Base-by-base conservation (phyloP, 2,113 vertebrate genomes). In the Siniperca chuatsi region DNA sequence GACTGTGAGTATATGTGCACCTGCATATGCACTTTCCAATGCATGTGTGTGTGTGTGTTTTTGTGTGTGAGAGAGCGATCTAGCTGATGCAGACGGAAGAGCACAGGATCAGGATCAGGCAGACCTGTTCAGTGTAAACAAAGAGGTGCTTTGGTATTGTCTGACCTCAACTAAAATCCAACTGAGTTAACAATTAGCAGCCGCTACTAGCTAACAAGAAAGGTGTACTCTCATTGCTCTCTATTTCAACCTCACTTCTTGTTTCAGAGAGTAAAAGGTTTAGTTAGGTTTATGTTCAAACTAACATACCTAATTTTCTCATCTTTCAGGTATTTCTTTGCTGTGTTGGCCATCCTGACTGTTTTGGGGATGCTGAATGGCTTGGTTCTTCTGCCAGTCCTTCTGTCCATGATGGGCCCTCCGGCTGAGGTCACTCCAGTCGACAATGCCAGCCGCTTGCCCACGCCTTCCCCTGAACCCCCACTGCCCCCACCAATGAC, bases 321-420 rank as follows among this genome's bases (percentile, higher is more conserved):
- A 10, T 81, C 55, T 12, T 68, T 3, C 92, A 99, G 98, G 94
- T 99, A 99, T 91, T 99, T 99, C 93, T 99, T 99, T 40, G 95
- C 98, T 0, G 98, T 99, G 79, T 94, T 99, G 85, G 97, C 97
- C 23, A 97, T 98, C 81, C 95, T 99, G 92, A 99, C 98, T 0
- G 89, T 98, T 77, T 71, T 99, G 95, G 98, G 98, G 21, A 96
- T 99, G 84, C 96, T 99, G 73, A 99, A 99, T 0, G 98, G 98
- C 25, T 94, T 99, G 37, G 97, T 99, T 57, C 95, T 99, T 78
- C 97, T 99, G 74, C 98, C 98, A 0, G 98, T 99, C 74, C 94
- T 99, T 74, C 96, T 99, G 48, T 99, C 98, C 0, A 79, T 99
- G 90, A 96, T 98, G 1, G 98, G 98, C 8, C 98, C 98, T 35